Evolutionary conservation across 2,888 invertebrate genomes (phyloP), one percentile per base, ranked within the genome.

Genomic region (Apamea epomidion): DNA sequence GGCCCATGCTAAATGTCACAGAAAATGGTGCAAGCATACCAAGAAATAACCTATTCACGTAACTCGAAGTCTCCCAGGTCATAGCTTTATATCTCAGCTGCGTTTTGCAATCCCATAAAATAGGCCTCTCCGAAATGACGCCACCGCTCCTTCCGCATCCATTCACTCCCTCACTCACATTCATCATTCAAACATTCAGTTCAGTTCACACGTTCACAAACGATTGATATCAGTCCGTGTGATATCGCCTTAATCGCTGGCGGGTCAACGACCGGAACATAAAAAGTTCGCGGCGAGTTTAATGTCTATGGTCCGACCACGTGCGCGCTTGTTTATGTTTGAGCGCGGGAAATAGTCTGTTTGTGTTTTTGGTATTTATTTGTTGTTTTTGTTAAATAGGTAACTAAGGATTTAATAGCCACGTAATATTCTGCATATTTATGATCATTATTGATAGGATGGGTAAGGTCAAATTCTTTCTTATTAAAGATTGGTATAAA

Each of bases 261-360:
- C 67, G 69, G 90, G 76, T 90, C 80, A 85, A 80, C 48, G 87
- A 74, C 89, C 90, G 71, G 42, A 60, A 84, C 74, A 84, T 88
- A 83, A 89, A 83, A 86, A 90, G 81, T 88, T 90, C 80, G 89
- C 81, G 85, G 76, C 86, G 70, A 76, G 87, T 84, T 75, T 72
- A 75, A 58, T 76, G 78, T 84, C 84, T 84, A 83, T 84, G 84
- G 87, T 67, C 48, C 74, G 83, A 86, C 88, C 89, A 89, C 89
- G 90, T 89, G 89, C 82, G 29, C 83, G 90, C 88, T 89, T 89
- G 89, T 89, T 89, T 89, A 89, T 89, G 82, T 90, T 85, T 79
- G 70, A 81, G 76, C 84, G 89, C 90, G 90, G 89, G 89, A 88
- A 90, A 82, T 48, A 70, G 70, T 77, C 42, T 80, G 64, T 79